A percentile compares a stretch with the other conserved stretches of the same genome.
Evolutionary conservation across 2,113 vertebrate genomes (phyloP).

Genomic region (Crypturellus undulatus): DNA sequence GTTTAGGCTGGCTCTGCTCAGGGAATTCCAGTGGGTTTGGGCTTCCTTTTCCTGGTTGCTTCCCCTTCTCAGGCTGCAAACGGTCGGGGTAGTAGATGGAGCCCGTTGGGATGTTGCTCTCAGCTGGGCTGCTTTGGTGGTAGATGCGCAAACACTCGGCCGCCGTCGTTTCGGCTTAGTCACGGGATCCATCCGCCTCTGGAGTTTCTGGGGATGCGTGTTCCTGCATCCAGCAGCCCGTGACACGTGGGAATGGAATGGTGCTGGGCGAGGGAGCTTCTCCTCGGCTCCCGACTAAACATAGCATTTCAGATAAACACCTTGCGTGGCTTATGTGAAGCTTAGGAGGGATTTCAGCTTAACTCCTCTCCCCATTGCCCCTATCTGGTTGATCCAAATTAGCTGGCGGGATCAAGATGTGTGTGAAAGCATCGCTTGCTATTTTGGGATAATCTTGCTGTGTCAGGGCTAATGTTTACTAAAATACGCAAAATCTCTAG

Average conservation of each 20-base stretch:
- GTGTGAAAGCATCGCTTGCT: neutral
- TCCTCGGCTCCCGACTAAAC: conserved; percentile 15
- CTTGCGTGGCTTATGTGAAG: conserved; percentile 27
- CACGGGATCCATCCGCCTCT: neutral
- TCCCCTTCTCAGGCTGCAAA: neutral
- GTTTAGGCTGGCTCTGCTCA: neutral
- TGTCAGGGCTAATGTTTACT: neutral
- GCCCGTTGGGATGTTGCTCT: rapidly evolving
- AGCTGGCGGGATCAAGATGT: neutral
- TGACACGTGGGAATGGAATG: conserved; percentile 37
- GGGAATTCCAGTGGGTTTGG: neutral
- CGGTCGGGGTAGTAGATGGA: neutral
- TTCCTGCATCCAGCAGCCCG: neutral
- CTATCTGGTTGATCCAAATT: neutral
- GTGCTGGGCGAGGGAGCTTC: neutral
- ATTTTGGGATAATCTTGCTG: neutral
- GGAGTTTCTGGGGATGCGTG: neutral
- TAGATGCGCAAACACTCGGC: neutral
- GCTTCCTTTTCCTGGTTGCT: neutral
- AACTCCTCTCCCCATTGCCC: conserved; percentile 19
- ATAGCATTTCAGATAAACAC: conserved; percentile 46
- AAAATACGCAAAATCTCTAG: neutral
- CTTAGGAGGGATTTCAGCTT: neutral
- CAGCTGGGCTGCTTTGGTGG: neutral
- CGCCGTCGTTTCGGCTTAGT: neutral